A percentile compares a stretch with the other conserved stretches of the same genome.
These are phyloP conservation scores for Ochlodes sylvanus DNA, from an alignment of 2,888 invertebrate species.

Conservation along the genomic window DNA sequence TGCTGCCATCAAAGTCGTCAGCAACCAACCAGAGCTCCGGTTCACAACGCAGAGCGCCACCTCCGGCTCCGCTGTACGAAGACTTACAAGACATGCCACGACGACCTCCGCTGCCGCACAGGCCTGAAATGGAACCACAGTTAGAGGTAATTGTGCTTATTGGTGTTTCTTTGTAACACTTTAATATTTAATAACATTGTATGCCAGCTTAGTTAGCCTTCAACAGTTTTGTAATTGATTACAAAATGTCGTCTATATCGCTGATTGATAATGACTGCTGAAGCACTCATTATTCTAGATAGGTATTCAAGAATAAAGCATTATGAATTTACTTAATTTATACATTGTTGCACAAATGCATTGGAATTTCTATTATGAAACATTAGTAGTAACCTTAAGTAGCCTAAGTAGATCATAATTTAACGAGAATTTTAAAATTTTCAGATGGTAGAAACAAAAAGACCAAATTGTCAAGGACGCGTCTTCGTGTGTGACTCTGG, in stretches of 20 bases:
- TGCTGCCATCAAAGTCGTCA: slow-evolving; percentile 92
- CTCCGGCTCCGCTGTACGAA: slow-evolving; percentile 90
- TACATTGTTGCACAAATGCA: too few relatives aligned
- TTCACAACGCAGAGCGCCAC: slow-evolving; percentile 80
- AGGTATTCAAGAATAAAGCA: too few relatives aligned
- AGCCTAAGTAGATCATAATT: background rate
- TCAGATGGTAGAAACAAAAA: slow-evolving; percentile 90
- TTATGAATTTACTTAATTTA: too few relatives aligned
- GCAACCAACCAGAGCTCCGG: slow-evolving; percentile 80
- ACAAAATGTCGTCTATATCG: too few relatives aligned
- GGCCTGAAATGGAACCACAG: slow-evolving; percentile 78
- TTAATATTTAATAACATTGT: background rate
- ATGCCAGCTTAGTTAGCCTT: too few relatives aligned
- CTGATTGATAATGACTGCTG: too few relatives aligned
- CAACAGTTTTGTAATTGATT: too few relatives aligned
- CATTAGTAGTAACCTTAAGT: too few relatives aligned
- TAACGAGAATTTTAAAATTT: slow-evolving; percentile 54
- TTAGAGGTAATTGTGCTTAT: slow-evolving; percentile 64
- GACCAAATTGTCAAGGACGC: slow-evolving; percentile 84
- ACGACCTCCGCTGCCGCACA: slow-evolving; percentile 78
- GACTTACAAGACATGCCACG: slow-evolving; percentile 89
- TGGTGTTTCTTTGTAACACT: background rate
- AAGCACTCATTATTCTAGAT: too few relatives aligned
- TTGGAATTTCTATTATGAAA: too few relatives aligned
- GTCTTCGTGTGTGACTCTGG: slow-evolving; percentile 88